Percentiles rank a stretch among this genome's conserved stretches.
Conservation (phyloP, 2,888 invertebrate genomes). For the Unio delphinus region DNA sequence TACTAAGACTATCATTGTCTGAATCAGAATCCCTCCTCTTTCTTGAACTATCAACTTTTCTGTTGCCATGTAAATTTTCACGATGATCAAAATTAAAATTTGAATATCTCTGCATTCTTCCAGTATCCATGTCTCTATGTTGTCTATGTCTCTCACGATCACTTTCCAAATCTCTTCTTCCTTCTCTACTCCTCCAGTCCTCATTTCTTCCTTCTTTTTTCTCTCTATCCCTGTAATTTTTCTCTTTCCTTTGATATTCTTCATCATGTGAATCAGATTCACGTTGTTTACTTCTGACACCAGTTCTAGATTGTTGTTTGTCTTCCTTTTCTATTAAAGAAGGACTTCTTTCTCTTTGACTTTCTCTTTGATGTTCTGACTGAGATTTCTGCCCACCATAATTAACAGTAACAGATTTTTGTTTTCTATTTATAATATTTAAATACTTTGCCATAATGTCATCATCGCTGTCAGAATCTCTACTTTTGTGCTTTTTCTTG, state of each 20-base stretch:
- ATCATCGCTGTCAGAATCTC: conserved; percentile 45
- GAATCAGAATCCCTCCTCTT: conserved; percentile 1
- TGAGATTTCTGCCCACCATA: conserved; percentile 5
- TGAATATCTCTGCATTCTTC: not conserved
- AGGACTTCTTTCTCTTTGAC: conserved; percentile 12
- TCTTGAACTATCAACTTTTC: too few relatives aligned
- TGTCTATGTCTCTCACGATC: conserved; percentile 2
- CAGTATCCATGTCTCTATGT: not conserved
- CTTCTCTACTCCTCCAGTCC: conserved; percentile 4
- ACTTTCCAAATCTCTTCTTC: conserved; percentile 2
- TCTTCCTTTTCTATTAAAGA: conserved; percentile 6
- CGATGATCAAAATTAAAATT: not conserved
- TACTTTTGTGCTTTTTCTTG: conserved; percentile 48
- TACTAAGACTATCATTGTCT: conserved; percentile 1
- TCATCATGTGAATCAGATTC: not conserved
- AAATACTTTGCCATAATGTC: conserved; percentile 64
- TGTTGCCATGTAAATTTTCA: too few relatives aligned
- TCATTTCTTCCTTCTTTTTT: conserved; percentile 1
- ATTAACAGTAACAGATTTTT: conserved; percentile 17
- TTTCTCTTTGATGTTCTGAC: conserved; percentile 4
- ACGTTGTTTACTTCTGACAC: conserved; percentile 2
- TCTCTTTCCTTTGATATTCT: not conserved
- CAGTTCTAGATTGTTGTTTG: conserved; percentile 6
- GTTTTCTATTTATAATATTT: conserved; percentile 60
- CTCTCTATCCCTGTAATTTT: not conserved